These are phyloP conservation scores for Cecropterus lyciades DNA, from an alignment of 1,140 invertebrate genomes.

Conservation along the genomic window DNA sequence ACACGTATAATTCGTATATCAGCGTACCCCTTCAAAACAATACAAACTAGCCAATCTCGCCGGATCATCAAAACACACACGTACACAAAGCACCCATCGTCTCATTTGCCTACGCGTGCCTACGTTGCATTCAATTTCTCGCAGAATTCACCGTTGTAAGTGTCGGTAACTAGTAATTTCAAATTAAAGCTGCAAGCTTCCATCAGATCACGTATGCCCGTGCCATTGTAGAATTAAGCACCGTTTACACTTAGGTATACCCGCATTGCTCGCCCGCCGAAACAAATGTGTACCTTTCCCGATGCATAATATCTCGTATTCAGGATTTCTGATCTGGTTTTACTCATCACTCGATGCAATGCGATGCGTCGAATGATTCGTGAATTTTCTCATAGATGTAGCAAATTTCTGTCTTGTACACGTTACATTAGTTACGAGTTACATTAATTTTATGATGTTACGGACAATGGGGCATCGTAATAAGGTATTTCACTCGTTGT, in stretches of 20 bases:
- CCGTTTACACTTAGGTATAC: slow-evolving; percentile 47
- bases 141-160: slow-evolving; percentile 21
- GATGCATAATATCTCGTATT: slow-evolving; percentile 33
- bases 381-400: slow-evolving; percentile 31
- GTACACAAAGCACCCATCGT: background rate
- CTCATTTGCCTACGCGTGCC: slow-evolving; percentile 20
- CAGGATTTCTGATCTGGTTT: slow-evolving; percentile 50
- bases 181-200: slow-evolving; percentile 48
- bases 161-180: slow-evolving; percentile 44
- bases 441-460: too few species aligned
- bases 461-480: too few species aligned
- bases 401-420: background rate
- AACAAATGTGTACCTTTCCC: slow-evolving; percentile 57
- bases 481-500: too few species aligned
- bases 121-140: slow-evolving; percentile 31
- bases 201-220: slow-evolving; percentile 44
- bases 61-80: slow-evolving; percentile 28
- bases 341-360: slow-evolving; percentile 40
- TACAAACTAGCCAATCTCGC: slow-evolving; percentile 26
- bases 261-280: slow-evolving; percentile 35
- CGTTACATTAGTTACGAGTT: too few species aligned
- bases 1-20: slow-evolving; percentile 12
- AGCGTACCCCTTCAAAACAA: slow-evolving; percentile 17
- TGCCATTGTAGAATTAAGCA: slow-evolving; percentile 46
- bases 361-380: slow-evolving; percentile 42